A percentile compares a stretch with the other conserved stretches of the same genome.
phyloP scores from a whole-genome alignment of 2,888 invertebrate species.

The Troides helena region DNA sequence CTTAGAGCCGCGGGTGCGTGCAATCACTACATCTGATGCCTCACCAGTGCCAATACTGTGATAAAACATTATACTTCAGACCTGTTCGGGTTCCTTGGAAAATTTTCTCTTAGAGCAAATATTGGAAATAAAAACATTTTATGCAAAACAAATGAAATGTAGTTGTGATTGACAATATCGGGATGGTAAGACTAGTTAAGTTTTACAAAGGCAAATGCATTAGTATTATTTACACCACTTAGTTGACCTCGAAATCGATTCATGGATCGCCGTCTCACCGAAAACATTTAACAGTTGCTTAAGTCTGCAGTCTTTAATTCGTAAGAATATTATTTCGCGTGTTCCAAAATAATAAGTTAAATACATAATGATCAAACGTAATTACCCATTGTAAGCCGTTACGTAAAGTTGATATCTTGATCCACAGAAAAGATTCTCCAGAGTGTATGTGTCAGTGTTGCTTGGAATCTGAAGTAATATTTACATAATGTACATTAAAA shows the following conservation, averaged over 20 bases:
- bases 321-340: neutral
- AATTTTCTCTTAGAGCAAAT: too few species aligned
- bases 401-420: conserved; percentile 96
- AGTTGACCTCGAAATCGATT: too few species aligned
- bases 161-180: too few species aligned
- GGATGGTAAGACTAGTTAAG: too few species aligned
- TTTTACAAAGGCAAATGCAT: too few species aligned
- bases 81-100: too few species aligned
- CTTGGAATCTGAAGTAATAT: conserved; percentile 78
- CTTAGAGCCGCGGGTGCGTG: conserved; percentile 95
- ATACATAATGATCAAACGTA: neutral
- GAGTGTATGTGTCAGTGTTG: conserved; percentile 89
- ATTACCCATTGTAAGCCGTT: conserved; percentile 93
- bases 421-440: conserved; percentile 94
- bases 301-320: too few species aligned
- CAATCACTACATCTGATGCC: conserved; percentile 92
- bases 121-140: too few species aligned
- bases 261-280: too few species aligned
- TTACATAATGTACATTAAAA: neutral
- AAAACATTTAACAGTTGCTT: neutral
- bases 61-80: neutral
- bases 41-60: conserved; percentile 94
- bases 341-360: neutral
- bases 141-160: too few species aligned
- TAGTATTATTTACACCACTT: too few species aligned